Evolutionary conservation across 1,140 invertebrate species (phyloP).

Genomic region (Macrobrachium rosenbergii): DNA sequence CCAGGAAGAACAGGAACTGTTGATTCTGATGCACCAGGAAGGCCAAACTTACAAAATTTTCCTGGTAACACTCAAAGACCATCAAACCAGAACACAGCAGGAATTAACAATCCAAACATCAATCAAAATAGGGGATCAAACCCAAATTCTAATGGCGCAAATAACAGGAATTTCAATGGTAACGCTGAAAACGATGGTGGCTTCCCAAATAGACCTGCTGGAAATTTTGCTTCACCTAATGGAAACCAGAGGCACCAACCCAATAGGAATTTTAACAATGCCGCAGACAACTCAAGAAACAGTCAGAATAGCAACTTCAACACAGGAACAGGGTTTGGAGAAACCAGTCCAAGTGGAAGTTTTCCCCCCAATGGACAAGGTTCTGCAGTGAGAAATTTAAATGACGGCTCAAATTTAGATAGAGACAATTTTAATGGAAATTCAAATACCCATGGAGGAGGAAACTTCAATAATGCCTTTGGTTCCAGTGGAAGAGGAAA

Average conservation of each 20-base stretch:
- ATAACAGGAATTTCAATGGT: neutral
- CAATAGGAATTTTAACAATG: neutral
- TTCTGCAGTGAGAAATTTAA: neutral
- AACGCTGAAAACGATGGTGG: neutral
- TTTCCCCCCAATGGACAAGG: neutral
- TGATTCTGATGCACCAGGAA: too few species aligned
- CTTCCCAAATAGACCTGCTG: neutral
- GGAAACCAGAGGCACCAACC: neutral
- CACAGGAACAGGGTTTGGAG: neutral
- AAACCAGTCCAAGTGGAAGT: neutral
- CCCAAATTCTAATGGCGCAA: too few species aligned
- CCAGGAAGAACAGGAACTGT: too few species aligned
- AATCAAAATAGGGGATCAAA: too few species aligned
- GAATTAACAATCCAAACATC: too few species aligned
- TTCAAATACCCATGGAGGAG: neutral
- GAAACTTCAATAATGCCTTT: neutral
- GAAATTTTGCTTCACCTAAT: constrained; percentile 1
- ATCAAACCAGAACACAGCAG: too few species aligned
- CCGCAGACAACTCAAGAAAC: neutral
- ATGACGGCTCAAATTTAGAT: neutral
- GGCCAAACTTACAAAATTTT: too few species aligned
- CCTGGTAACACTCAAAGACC: too few species aligned
- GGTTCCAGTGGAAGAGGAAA: neutral
- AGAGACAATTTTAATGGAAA: neutral
- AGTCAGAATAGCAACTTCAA: neutral